Base-by-base conservation (phyloP, 1,140 invertebrate genomes). In the Theocolax elegans region DNA sequence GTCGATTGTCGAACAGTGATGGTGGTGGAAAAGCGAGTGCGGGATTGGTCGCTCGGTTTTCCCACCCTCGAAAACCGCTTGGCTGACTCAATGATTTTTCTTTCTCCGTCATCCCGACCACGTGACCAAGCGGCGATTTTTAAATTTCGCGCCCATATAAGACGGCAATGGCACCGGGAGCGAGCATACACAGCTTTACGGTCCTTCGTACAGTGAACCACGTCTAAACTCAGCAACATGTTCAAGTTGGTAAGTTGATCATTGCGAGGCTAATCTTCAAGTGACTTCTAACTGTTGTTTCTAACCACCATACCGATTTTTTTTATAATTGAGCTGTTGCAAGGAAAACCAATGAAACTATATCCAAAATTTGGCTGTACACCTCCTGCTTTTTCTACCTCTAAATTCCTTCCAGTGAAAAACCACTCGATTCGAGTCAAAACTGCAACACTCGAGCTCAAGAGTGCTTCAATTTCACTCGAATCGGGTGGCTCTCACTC, bases 191-290 rank as follows among this genome's bases (percentile, higher is more conserved):
- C 72, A 82, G 79, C 75, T 74, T 81, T 75, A 75, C 76, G 81
- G 80, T 77, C 79, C 79, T 78, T 69, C 81, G 67, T 79, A 73
- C 78, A 84, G 82, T 81, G 81, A 80, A 79, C n/a, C n/a, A n/a
- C 81, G 51, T 53, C 1, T 27, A 13, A 19, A 35, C 40, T 60
- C 31, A 77, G 79, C 83, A 85, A 77, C 78, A 86, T 86, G 84
- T 86, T 85, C 83, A 86, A 86, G 82, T 74, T 86, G 84, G 84
- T 86, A 82, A 85, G 84, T 76, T 59, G 27, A 69, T 12, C 17
- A 15, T 29, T n/a, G 9, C 42, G n/a, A 48, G 13, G 23, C 10
- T 59, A n/a, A n/a, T n/a, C n/a, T n/a, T n/a, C n/a, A n/a, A n/a
- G n/a, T n/a, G n/a, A n/a, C n/a, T n/a, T n/a, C n/a, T n/a, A n/a